Evolutionary conservation across 1,140 invertebrate species (phyloP).

Genomic region (Leptoteleia sp.): DNA sequence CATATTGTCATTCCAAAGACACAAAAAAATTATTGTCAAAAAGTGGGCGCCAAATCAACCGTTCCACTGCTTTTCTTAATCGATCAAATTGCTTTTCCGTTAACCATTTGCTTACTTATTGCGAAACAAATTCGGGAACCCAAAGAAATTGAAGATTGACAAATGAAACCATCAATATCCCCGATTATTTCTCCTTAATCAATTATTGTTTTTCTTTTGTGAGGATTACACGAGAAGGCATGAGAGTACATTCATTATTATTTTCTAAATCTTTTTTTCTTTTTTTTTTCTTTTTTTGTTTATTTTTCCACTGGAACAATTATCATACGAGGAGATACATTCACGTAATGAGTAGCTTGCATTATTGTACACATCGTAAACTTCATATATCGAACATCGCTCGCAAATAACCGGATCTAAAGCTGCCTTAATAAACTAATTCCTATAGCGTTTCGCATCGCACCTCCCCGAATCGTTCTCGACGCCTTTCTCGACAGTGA

Average conservation of each 20-base stretch:
- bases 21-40: constrained; percentile 41
- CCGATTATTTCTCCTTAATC: constrained; percentile 39
- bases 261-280: constrained; percentile 25
- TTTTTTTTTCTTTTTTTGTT: constrained; percentile 23
- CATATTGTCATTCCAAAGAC: constrained; percentile 9
- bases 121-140: no score
- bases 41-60: not conserved
- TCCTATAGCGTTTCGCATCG: constrained; percentile 52
- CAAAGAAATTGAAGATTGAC: no score
- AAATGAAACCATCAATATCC: no score
- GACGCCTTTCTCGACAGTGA: constrained; percentile 31
- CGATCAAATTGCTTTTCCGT: no score
- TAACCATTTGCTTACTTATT: no score
- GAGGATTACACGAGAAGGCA: constrained; percentile 63
- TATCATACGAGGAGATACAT: constrained; percentile 54
- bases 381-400: constrained; percentile 78
- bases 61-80: no score
- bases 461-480: constrained; percentile 43
- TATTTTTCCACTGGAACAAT: constrained; percentile 35
- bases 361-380: constrained; percentile 69
- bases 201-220: constrained; percentile 47
- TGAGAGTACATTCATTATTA: constrained; percentile 52
- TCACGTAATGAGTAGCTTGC: constrained; percentile 52
- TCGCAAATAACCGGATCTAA: constrained; percentile 60
- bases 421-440: constrained; percentile 54